Evolutionary conservation across 2,888 invertebrate species (phyloP), one percentile per base, ranked within the genome.

Genomic region (Caradrina kadenii): DNA sequence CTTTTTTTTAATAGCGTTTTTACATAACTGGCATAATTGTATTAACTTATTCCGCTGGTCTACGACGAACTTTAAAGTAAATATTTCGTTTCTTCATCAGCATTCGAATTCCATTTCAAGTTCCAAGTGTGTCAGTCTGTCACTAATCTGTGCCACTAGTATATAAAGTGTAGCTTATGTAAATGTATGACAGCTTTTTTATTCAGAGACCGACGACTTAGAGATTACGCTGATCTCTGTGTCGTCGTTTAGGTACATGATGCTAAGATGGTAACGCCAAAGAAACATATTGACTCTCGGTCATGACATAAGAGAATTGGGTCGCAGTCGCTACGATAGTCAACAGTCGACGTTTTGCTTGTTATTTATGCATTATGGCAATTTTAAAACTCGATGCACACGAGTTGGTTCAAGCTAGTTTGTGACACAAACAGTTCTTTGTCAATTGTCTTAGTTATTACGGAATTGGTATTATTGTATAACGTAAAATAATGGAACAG

Each of bases 151-250:
- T 78, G 50, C 50, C 55, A 35, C 0, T 39, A 17, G 52, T 39
- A 55, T 56, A 65, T 72, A 19, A 59, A 48, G 53, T 55, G 42
- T 48, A 58, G 21, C 35, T 58, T 78, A 71, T 71, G 78, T 63
- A 71, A 74, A 75, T 70, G 77, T 70, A 61, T 35, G n/a, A 53
- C 53, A 54, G 63, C 22, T 58, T 76, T 73, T 72, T 73, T 70
- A 71, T 53, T 64, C 59, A 54, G 22, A 50, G 17, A 45, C 10
- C 22, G 56, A 17, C 11, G 15, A 45, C 50, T 49, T 26, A 26
- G 35, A 55, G 45, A 64, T 60, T 75, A 55, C 63, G 49, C 17
- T 56, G 72, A n/a, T n/a, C n/a, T n/a, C n/a, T n/a, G n/a, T n/a
- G n/a, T n/a, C n/a, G n/a, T n/a, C 42, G 31, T 58, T 35, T 35